Percentiles rank a stretch among this genome's conserved stretches.
Conservation (phyloP, 1,140 invertebrate species). For the Megathymus violae region DNA sequence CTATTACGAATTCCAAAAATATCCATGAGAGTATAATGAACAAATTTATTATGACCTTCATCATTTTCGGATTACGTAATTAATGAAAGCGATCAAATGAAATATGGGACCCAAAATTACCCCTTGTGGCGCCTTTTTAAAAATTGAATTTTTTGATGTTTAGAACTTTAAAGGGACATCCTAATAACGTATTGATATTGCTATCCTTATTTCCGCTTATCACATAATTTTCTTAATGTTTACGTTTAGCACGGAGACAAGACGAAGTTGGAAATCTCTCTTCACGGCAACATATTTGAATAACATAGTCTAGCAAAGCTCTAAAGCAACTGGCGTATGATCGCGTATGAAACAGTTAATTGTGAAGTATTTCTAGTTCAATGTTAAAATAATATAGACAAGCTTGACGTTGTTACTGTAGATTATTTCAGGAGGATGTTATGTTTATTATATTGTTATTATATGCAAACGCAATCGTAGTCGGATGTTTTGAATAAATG, state of each 20-base stretch:
- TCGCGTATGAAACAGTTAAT: constrained; percentile 14
- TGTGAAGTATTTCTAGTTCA: constrained; percentile 32
- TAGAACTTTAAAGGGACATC: no score
- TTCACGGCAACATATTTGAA: not conserved
- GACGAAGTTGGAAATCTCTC: no score
- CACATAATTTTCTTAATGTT: not conserved
- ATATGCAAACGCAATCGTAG: no score
- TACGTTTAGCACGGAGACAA: no score
- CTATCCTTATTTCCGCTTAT: no score
- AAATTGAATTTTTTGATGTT: no score
- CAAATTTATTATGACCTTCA: no score
- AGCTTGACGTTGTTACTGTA: not conserved
- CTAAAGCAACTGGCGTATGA: constrained; percentile 21
- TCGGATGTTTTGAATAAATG: no score
- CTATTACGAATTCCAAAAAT: constrained; percentile 40
- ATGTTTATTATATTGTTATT: no score
- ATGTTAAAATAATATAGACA: constrained; percentile 24
- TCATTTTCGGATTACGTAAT: no score
- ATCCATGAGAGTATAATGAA: constrained; percentile 22
- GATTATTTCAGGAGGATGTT: constrained; percentile 5
- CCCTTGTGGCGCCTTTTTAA: constrained; percentile 19
- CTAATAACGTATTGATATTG: no score
- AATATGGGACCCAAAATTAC: constrained; percentile 1
- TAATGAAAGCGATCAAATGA: not conserved
- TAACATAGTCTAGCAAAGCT: constrained; percentile 12